phyloP scores from a whole-genome alignment of 2,113 vertebrate genomes.

The Oriolus oriolus region DNA sequence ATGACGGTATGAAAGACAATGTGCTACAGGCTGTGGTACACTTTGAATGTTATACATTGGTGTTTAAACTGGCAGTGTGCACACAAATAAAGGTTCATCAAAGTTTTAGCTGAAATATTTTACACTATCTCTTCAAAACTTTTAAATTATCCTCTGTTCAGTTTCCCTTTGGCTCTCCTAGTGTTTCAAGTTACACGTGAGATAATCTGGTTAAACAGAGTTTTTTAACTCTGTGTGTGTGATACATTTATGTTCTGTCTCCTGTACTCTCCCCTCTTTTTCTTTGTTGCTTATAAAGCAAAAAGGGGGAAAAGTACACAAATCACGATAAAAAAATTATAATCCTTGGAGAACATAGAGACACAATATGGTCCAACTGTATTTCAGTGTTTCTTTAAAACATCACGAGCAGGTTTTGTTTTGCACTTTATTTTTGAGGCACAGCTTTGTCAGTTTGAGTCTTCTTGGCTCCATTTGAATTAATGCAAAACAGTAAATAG shows the following conservation, averaged over 20 bases:
- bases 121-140: neutral
- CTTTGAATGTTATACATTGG: neutral
- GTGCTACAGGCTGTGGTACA: neutral
- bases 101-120: neutral
- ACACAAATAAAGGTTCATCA: neutral
- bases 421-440: slow-evolving; percentile 6
- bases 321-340: neutral
- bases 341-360: neutral
- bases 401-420: neutral
- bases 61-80: neutral
- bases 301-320: neutral
- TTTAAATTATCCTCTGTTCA: neutral
- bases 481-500: slow-evolving; percentile 7
- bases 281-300: neutral
- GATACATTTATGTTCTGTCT: neutral
- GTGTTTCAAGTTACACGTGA: neutral
- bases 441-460: neutral
- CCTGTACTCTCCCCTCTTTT: neutral
- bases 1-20: neutral
- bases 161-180: neutral
- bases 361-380: neutral
- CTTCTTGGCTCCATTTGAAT: slow-evolving; percentile 32
- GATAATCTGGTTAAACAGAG: neutral
- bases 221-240: neutral
- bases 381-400: neutral